Base-by-base conservation (phyloP, 1,140 invertebrate species). In the Orchestia grillus region DNA sequence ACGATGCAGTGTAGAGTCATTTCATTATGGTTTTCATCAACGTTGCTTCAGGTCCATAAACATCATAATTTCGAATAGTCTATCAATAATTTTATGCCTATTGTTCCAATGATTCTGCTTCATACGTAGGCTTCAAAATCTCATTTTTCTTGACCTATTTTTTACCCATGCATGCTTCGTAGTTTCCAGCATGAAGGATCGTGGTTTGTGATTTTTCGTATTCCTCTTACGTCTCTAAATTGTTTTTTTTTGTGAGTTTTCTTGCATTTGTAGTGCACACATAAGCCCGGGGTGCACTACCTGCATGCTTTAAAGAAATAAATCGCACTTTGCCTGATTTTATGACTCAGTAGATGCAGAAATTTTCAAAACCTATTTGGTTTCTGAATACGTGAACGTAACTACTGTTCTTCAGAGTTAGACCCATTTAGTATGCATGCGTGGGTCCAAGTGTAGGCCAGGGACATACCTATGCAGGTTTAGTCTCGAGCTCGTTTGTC, bases 131-230 rank as follows among this genome's bases (percentile, higher is more conserved):
- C 28, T 77, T 77, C 3, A 77, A 77, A 23, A 77, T 77, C 11
- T 28, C 62, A 3, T 77, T 77, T 28, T 77, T 36, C 62, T 77
- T 77, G 28, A 77, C 62, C 62, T 77, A 36, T 15, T 77, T 77
- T 77, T 77, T 77, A 77, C 62, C 62, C 62, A 77, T 23, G 62
- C 62, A 77, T 77, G 62, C 62, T 36, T 77, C 62, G 62, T 77
- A 77, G 62, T 77, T 23, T 77, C 62, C 62, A 77, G 62, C 62
- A 77, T 77, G 62, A 77, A 77, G 28, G 62, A 77, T 77, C 96
- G 96, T 96, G 96, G 96, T 96, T 96, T 96, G 96, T 95, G 88
- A 95, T 96, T 95, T n/a, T 96, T 96, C 87, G n/a, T 96, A 96
- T 96, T 96, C 96, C 91, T 96, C 95, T 95, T 96, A 92, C 96